Conservation (phyloP, 2,797 vertebrate species). For the Cyprinodon diabolis region DNA sequence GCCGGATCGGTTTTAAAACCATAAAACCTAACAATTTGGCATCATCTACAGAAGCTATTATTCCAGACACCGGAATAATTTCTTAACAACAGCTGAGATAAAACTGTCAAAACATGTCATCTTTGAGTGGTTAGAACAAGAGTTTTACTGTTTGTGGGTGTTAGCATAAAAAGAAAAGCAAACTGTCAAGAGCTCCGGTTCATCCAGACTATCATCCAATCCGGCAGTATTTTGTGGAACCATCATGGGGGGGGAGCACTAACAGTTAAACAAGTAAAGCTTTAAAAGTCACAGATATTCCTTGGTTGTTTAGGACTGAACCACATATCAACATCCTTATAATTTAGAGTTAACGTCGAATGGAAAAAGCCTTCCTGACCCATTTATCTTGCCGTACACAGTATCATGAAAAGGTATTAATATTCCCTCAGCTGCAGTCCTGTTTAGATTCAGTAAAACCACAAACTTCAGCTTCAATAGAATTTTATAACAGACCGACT, state of each 20-base stretch:
- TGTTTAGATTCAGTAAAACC: too few relatives aligned
- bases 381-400: background rate
- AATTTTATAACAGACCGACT: too few relatives aligned
- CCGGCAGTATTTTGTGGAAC: background rate
- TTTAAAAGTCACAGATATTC: background rate
- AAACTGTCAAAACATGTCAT: constrained; percentile 12
- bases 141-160: constrained; percentile 9
- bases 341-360: background rate
- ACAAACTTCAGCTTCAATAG: too few relatives aligned
- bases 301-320: background rate
- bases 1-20: background rate
- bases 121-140: constrained; percentile 7
- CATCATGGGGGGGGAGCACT: background rate
- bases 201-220: background rate
- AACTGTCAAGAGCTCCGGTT: background rate
- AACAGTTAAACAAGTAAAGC: background rate
- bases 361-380: background rate
- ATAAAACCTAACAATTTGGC: background rate
- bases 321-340: background rate
- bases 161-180: constrained; percentile 2
- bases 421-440: background rate
- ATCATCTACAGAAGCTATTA: constrained; percentile 5
- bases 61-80: constrained; percentile 2
- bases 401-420: background rate
- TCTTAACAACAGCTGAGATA: constrained; percentile 14